A percentile compares a stretch with the other conserved stretches of the same genome.
These are phyloP conservation scores for Papilio glaucus DNA, from an alignment of 1,140 invertebrate genomes.

Conservation along the genomic window DNA sequence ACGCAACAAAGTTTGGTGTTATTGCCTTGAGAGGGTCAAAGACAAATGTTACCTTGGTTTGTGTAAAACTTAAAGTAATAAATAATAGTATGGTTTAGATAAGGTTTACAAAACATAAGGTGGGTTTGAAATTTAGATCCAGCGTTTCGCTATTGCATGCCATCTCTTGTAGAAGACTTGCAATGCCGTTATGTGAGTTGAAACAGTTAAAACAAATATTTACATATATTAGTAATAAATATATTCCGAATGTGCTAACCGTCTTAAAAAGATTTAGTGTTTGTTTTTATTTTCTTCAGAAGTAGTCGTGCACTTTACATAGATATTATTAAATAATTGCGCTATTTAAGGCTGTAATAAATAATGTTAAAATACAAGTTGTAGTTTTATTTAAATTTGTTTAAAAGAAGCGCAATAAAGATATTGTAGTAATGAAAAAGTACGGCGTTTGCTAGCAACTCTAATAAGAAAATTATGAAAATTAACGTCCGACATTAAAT, in stretches of 20 bases:
- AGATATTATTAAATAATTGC: not conserved
- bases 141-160: no score
- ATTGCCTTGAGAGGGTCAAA: slow-evolving; percentile 14
- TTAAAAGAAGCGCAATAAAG: slow-evolving; percentile 15
- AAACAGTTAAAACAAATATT: no score
- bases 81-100: slow-evolving; percentile 12
- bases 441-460: slow-evolving; percentile 3
- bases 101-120: not conserved
- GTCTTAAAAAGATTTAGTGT: not conserved
- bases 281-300: not conserved
- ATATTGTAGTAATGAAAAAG: slow-evolving; percentile 26
- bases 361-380: slow-evolving; percentile 1
- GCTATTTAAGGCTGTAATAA: slow-evolving; percentile 12
- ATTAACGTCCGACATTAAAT: slow-evolving; percentile 1
- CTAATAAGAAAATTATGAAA: slow-evolving; percentile 17
- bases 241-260: no score
- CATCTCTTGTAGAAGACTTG: no score
- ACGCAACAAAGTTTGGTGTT: slow-evolving; percentile 19
- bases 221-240: no score
- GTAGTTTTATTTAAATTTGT: slow-evolving; percentile 27
- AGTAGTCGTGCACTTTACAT: not conserved
- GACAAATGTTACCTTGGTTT: slow-evolving; percentile 19
- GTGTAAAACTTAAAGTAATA: not conserved
- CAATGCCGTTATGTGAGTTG: no score
- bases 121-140: not conserved